Conservation (phyloP, 2,113 vertebrate species). For the Halcyon senegalensis region DNA sequence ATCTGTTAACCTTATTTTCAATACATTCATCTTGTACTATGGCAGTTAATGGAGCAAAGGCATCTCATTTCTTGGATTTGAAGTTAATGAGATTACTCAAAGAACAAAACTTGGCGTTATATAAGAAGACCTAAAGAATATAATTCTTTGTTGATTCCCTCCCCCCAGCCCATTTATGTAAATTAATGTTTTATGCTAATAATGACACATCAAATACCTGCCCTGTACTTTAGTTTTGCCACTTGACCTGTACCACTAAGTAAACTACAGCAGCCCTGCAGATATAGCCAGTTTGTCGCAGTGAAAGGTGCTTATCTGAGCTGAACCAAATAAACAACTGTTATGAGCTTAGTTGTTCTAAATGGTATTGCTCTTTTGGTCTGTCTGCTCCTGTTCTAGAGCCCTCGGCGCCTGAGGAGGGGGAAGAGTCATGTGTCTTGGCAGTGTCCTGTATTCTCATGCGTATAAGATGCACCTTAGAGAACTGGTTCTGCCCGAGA, state of each 20-base stretch:
- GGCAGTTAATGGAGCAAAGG: not conserved
- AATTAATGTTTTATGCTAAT: not conserved
- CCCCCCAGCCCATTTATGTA: not conserved
- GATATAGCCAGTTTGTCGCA: fast-evolving
- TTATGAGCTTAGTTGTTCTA: not conserved
- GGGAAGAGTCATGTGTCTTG: not conserved
- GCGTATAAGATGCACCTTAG: not conserved
- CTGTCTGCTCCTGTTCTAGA: not conserved
- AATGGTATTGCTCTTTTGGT: not conserved
- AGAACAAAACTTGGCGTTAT: not conserved
- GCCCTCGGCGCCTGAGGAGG: not conserved
- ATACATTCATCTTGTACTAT: not conserved
- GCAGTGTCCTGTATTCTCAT: not conserved
- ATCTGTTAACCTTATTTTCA: not conserved
- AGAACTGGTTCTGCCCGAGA: not conserved
- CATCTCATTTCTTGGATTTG: not conserved
- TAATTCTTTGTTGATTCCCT: not conserved
- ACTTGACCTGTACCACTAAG: not conserved
- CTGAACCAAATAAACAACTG: not conserved
- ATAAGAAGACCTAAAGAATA: not conserved
- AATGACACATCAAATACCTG: not conserved
- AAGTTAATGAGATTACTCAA: not conserved
- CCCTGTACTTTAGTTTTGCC: not conserved
- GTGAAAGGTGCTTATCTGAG: not conserved
- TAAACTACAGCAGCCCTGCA: not conserved